phyloP scores from a whole-genome alignment of 53 echinoderm and acorn worm species.

The Zoroaster sp. region DNA sequence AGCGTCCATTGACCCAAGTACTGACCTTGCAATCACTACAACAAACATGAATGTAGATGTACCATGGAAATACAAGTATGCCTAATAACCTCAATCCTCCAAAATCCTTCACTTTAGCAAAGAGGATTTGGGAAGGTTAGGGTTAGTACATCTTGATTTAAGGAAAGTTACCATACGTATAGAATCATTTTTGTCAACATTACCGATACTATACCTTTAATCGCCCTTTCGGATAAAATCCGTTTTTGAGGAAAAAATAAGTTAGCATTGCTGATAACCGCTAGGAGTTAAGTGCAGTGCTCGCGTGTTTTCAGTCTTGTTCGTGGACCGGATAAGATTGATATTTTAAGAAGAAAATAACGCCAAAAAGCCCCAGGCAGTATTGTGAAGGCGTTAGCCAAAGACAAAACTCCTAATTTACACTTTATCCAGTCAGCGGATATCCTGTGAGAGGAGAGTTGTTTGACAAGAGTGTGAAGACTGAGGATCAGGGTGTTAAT shows the following conservation, averaged over 20 bases:
- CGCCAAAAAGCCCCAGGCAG: constrained; percentile 32
- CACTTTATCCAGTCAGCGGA: constrained; percentile 4
- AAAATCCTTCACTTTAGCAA: too few species aligned
- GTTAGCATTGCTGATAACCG: background rate
- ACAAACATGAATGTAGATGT: too few species aligned
- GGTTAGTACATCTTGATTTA: too few species aligned
- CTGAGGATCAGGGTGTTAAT: constrained; percentile 13
- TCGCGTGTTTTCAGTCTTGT: background rate
- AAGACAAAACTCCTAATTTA: constrained; percentile 24
- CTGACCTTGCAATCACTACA: too few species aligned
- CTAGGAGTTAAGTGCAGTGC: background rate
- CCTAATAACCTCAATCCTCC: too few species aligned
- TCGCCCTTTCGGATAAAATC: background rate
- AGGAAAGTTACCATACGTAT: too few species aligned
- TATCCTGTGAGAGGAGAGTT: constrained; percentile 20
- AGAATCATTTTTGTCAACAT: too few species aligned
- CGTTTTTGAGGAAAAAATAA: background rate
- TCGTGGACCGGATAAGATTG: constrained; percentile 15
- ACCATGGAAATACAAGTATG: too few species aligned
- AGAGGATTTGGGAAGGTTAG: too few species aligned
- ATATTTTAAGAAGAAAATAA: constrained; percentile 35
- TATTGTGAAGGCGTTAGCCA: background rate
- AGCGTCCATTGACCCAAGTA: too few species aligned
- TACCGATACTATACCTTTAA: too few species aligned
- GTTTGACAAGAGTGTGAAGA: constrained; percentile 27